phyloP scores from a whole-genome alignment of 1,140 invertebrate species.

The Goniozus legneri region DNA sequence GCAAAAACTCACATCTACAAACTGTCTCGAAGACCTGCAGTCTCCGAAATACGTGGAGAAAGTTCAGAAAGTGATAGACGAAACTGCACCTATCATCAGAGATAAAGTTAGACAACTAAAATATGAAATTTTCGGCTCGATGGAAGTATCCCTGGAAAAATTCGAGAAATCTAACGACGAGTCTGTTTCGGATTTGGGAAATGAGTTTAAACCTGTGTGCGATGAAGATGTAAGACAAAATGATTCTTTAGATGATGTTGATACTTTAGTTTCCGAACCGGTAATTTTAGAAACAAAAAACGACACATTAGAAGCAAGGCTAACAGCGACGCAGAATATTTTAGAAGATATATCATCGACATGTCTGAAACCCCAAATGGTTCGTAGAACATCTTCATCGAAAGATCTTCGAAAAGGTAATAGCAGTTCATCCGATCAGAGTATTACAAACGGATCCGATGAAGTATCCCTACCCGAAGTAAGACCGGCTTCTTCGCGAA shows the following conservation, averaged over 20 bases:
- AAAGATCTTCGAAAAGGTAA: slow-evolving; percentile 26
- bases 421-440: too few species aligned
- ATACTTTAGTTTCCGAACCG: too few species aligned
- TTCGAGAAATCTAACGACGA: too few species aligned
- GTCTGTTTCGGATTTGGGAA: too few species aligned
- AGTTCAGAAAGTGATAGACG: slow-evolving; percentile 39
- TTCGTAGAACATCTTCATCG: slow-evolving; percentile 24
- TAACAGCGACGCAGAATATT: slow-evolving; percentile 36
- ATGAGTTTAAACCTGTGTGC: too few species aligned
- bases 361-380: neutral
- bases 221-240: too few species aligned
- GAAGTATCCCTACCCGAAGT: slow-evolving; percentile 34
- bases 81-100: slow-evolving; percentile 34
- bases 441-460: slow-evolving; percentile 13
- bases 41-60: slow-evolving; percentile 36
- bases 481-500: slow-evolving; percentile 24
- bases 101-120: slow-evolving; percentile 34
- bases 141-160: too few species aligned
- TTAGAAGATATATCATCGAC: slow-evolving; percentile 33
- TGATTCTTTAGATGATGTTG: too few species aligned
- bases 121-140: neutral
- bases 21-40: slow-evolving; percentile 37
- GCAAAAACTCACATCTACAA: slow-evolving; percentile 26
- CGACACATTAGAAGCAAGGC: slow-evolving; percentile 25
- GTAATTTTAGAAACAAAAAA: neutral